These are phyloP conservation scores for Drosophila koepferae DNA, from an alignment of 2,888 invertebrate species.

Conservation along the genomic window DNA sequence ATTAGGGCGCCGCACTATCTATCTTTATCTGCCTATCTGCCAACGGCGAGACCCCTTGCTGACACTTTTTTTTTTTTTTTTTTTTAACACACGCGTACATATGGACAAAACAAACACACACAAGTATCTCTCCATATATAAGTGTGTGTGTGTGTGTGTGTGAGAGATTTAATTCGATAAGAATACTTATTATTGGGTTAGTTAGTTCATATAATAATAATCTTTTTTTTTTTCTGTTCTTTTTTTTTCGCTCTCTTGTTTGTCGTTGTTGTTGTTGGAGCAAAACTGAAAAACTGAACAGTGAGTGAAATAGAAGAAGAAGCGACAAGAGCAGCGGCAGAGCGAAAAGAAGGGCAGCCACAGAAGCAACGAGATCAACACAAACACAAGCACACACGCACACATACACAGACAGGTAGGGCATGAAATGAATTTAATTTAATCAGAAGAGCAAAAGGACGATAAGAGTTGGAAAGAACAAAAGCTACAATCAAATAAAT, in stretches of 20 bases:
- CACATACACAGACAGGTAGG: not conserved
- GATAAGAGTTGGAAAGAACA: conserved; percentile 30
- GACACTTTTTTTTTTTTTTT: conserved; percentile 62
- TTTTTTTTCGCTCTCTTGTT: conserved; percentile 32
- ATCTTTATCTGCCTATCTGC: conserved; percentile 50
- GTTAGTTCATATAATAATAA: conserved; percentile 76
- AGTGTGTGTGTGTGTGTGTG: conserved; percentile 12
- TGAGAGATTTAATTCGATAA: conserved; percentile 75
- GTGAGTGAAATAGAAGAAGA: conserved; percentile 26
- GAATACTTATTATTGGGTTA: conserved; percentile 80
- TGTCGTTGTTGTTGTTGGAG: conserved; percentile 26
- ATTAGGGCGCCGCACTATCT: conserved; percentile 21
- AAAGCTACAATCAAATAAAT: conserved; percentile 5
- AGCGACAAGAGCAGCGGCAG: not conserved
- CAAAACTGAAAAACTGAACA: conserved; percentile 22
- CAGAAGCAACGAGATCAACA: conserved; percentile 34
- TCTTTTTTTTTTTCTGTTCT: conserved; percentile 40
- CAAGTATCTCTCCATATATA: not conserved
- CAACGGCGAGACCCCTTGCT: conserved; percentile 63
- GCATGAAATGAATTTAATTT: conserved; percentile 15
- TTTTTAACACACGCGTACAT: conserved; percentile 34
- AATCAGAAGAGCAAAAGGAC: conserved; percentile 30
- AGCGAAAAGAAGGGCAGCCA: conserved; percentile 24
- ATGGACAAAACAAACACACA: conserved; percentile 38
- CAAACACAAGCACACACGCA: not conserved